Evolutionary conservation across 2,797 vertebrate species (phyloP), one percentile per base, ranked within the genome.

Genomic region (Choloepus didactylus): DNA sequence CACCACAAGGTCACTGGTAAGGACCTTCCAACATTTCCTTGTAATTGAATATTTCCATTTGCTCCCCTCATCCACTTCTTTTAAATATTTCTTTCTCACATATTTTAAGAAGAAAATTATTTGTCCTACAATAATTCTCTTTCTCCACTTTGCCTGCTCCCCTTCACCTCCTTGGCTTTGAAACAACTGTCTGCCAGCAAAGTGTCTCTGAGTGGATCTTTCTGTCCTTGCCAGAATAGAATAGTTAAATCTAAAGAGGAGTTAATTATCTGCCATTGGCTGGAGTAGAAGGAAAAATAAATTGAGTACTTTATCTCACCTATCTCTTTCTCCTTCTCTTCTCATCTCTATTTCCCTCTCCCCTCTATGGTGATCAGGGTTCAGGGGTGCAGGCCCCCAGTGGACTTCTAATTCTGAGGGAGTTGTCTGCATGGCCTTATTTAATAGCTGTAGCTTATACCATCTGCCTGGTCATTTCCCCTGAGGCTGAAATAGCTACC

Each of bases 261-360:
- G 90, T 95, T 96, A 82, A 94, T 92, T 75, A 93, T 87, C 92
- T 95, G 95, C 60, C 60, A 9, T 21, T 62, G 89, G 67, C 75
- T 54, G 10, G 77, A 67, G 69, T 12, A 82, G 38, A 62, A 95
- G 66, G 79, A 76, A 94, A 62, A 93, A 80, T 27, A 51, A 75
- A 69, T 60, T 66, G 81, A 59, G 66, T 31, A 27, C 27, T 86
- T 82, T 21, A 60, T 69, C 76, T n/a, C 16, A 5, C 44, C 72
- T 38, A 77, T 64, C 56, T 89, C 67, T 49, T 49, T 91, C 70
- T 35, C 44, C 35, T 35, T 38, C 9, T 38, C 49, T 14, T 79
- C 79, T 84, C 51, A 54, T 67, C 59, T 85, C 87, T 3, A 0
- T 11, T 31, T 76, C 62, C 54, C 25, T 56, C 35, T n/a, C 31